Evolutionary conservation across 2,113 vertebrate genomes (phyloP).

Genomic region (Felis chaus): DNA sequence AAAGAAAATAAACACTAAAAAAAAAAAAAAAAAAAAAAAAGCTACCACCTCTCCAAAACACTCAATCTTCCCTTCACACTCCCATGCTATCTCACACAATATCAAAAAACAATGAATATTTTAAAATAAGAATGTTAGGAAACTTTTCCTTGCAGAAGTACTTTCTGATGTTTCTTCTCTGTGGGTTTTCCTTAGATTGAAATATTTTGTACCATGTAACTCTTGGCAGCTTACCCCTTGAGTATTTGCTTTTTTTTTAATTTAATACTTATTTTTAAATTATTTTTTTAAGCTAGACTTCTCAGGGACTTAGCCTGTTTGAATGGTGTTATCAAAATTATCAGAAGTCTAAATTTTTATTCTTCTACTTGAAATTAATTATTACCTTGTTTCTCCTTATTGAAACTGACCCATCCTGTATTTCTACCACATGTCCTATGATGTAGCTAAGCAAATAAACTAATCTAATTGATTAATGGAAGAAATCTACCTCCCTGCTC

Average conservation of each 20-base stretch:
- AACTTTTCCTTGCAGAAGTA: background rate
- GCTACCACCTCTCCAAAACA: background rate
- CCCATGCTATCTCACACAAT: background rate
- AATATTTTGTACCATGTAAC: background rate
- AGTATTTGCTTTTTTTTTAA: background rate
- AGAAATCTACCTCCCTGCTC: background rate
- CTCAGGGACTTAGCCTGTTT: background rate
- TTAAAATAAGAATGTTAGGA: background rate
- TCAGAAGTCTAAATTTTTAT: background rate
- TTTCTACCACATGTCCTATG: background rate
- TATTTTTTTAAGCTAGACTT: constrained; percentile 5
- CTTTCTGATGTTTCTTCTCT: background rate
- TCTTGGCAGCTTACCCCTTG: background rate
- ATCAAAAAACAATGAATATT: background rate
- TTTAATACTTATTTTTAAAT: background rate
- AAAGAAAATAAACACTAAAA: too few relatives aligned
- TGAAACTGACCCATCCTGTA: background rate
- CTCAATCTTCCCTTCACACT: background rate
- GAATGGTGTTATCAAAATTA: background rate
- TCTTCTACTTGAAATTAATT: background rate
- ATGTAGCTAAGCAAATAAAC: background rate
- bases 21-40: too few relatives aligned
- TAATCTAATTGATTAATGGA: background rate
- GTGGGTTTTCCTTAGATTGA: background rate
- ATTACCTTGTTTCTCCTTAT: background rate